These are phyloP conservation scores for human DNA, from an alignment of 2,113 vertebrate genomes.

Conservation along the genomic window DNA sequence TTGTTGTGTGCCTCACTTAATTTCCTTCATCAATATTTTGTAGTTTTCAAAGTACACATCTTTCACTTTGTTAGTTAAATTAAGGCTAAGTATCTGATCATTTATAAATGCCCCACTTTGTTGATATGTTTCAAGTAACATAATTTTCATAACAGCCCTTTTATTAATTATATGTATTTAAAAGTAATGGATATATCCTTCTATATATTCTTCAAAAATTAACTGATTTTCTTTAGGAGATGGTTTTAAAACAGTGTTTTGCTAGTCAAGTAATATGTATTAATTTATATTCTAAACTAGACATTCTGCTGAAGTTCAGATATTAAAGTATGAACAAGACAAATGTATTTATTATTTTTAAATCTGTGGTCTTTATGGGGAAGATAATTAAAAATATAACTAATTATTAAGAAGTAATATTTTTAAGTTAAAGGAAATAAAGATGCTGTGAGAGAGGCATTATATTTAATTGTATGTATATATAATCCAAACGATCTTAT, in stretches of 20 bases:
- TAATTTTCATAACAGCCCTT: neutral
- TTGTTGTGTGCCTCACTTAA: neutral
- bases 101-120: neutral
- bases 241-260: neutral
- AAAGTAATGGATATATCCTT: neutral
- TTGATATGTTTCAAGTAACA: neutral
- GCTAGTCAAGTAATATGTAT: neutral
- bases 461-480: neutral
- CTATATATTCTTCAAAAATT: neutral
- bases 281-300: neutral
- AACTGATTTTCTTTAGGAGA: neutral
- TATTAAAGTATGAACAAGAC: neutral
- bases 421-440: neutral
- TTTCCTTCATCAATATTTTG: neutral
- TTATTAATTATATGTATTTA: neutral
- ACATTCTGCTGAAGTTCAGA: neutral
- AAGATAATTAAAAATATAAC: neutral
- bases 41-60: neutral
- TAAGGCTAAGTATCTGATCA: neutral
- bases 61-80: neutral
- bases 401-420: neutral
- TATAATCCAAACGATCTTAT: neutral
- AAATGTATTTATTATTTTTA: neutral
- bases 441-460: neutral
- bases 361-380: neutral